Evolutionary conservation across 2,113 vertebrate species (phyloP).

Genomic region (Chinchilla lanigera): DNA sequence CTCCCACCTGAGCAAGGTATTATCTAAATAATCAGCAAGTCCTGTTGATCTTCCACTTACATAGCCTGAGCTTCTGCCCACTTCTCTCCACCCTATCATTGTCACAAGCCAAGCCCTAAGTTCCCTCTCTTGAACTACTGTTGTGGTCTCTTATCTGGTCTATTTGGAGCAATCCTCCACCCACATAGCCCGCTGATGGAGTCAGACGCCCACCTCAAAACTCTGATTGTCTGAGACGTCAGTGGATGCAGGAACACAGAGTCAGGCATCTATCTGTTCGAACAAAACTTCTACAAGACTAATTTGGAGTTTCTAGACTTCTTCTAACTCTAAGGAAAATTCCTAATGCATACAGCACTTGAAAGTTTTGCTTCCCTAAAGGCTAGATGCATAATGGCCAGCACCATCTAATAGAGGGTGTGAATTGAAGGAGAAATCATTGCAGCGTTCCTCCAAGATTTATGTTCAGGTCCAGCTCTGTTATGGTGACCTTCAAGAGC

Average conservation of each 20-base stretch:
- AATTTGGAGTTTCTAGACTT: not conserved
- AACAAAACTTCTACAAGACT: not conserved
- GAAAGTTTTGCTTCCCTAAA: not conserved
- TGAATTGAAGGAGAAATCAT: not conserved
- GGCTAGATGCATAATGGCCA: not conserved
- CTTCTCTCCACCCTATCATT: not conserved
- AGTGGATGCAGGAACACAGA: not conserved
- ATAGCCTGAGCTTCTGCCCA: not conserved
- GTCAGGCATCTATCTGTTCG: not conserved
- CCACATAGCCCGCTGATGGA: fast-evolving
- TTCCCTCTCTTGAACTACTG: not conserved
- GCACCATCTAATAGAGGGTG: not conserved
- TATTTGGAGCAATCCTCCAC: fast-evolving
- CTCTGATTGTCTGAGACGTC: not conserved
- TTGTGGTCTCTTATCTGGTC: not conserved
- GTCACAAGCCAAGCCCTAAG: too few species aligned
- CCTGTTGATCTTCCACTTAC: not conserved
- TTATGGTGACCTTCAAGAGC: not conserved
- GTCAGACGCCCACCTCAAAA: not conserved
- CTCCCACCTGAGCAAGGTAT: not conserved
- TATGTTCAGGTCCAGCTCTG: not conserved
- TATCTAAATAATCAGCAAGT: not conserved
- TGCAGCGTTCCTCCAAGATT: not conserved
- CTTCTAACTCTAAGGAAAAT: not conserved
- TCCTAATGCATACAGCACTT: not conserved